Conservation (phyloP, 1,140 invertebrate genomes). For the Drosophila asahinai region DNA sequence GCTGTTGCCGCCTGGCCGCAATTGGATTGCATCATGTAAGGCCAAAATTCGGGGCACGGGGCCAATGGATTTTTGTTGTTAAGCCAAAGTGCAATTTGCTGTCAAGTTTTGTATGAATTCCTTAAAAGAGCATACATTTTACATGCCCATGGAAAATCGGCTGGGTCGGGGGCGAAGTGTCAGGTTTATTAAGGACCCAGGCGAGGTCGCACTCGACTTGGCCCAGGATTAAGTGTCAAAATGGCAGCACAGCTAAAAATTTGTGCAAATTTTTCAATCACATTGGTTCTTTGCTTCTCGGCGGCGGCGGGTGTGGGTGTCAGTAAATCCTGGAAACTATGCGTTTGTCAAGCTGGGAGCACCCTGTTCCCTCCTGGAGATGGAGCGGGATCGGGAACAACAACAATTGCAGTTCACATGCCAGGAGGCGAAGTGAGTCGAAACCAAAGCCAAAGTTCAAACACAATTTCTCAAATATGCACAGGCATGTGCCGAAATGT, state of each 20-base stretch:
- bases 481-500: constrained; percentile 50
- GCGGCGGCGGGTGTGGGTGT: constrained; percentile 23
- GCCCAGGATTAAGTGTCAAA: constrained; percentile 27
- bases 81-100: constrained; percentile 77
- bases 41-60: constrained; percentile 3
- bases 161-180: constrained; percentile 16
- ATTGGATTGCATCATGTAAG: constrained; percentile 40
- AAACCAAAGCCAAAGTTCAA: constrained; percentile 81
- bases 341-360: constrained; percentile 53
- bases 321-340: constrained; percentile 55
- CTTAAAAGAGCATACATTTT: constrained; percentile 70
- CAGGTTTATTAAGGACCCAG: constrained; percentile 59
- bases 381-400: constrained; percentile 2
- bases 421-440: constrained; percentile 49
- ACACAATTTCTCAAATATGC: constrained; percentile 80
- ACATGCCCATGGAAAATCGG: constrained; percentile 29
- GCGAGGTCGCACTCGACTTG: constrained; percentile 43
- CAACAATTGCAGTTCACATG: constrained; percentile 61
- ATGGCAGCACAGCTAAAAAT: constrained; percentile 59
- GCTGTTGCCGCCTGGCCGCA: constrained; percentile 6
- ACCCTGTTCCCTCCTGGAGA: neutral
- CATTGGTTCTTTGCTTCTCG: constrained; percentile 4
- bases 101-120: constrained; percentile 73
- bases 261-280: constrained; percentile 74
- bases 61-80: constrained; percentile 49